A percentile compares a stretch with the other conserved stretches of the same genome.
These are phyloP conservation scores for Excalfactoria chinensis DNA, from an alignment of 2,113 vertebrate species.

Conservation along the genomic window DNA sequence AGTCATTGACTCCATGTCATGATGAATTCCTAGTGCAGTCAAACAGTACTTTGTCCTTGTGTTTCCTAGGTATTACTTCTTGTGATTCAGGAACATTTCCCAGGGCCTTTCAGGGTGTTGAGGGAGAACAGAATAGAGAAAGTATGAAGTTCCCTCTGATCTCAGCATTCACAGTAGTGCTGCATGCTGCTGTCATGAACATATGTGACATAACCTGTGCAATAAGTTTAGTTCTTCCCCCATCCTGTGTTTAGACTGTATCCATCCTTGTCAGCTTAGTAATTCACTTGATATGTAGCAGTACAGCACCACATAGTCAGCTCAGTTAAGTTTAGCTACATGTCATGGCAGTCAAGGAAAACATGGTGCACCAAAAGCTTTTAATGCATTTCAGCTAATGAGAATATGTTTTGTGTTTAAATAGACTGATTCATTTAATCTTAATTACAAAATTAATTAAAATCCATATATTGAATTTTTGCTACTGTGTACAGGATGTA, in stretches of 20 bases:
- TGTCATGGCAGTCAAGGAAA: not conserved
- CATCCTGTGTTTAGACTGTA: not conserved
- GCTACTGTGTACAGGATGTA: not conserved
- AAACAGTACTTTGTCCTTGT: not conserved
- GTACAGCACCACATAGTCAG: not conserved
- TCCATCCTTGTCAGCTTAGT: not conserved
- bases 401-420: not conserved
- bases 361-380: not conserved
- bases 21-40: not conserved
- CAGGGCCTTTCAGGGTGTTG: not conserved
- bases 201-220: not conserved
- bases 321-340: not conserved
- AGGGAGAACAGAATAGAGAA: not conserved
- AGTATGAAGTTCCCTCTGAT: not conserved
- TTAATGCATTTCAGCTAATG: not conserved
- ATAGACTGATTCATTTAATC: not conserved
- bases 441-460: slow-evolving; percentile 1
- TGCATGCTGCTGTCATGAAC: not conserved
- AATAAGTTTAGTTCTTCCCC: not conserved
- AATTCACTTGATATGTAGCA: not conserved
- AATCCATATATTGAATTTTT: slow-evolving; percentile 11
- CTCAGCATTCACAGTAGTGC: not conserved
- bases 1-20: not conserved
- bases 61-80: not conserved
- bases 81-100: not conserved